Evolutionary conservation across 2,797 vertebrate species (phyloP), one percentile per base, ranked within the genome.

Genomic region (Coregonus suidteri): DNA sequence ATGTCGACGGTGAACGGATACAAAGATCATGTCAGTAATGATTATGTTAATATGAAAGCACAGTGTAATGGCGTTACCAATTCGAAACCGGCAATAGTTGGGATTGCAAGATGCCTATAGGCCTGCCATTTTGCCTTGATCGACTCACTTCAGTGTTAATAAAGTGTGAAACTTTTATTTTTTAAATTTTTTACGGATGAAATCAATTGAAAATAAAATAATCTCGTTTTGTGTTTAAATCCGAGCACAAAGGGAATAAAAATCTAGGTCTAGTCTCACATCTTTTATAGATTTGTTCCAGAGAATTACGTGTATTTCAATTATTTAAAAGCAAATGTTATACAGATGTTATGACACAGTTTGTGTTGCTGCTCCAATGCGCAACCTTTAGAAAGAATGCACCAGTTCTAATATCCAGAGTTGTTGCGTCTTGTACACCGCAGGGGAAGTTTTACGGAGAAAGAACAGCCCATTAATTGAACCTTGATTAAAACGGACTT

Each of bases 291-390:
- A 6, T 65, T 65, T 13, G 25, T 31, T 66, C 3, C 4, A 31
- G 30, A 31, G 25, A 66, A 31, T 31, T 13, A 13, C 30, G 20
- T 34, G 53, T 6, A 25, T 20, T 20, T 62, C 11, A 62, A 37
- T 6, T 1, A 34, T 18, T 30, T 51, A 67, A 41, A 30, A 71
- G 47, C 41, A 52, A 70, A 41, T 80, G 69, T 51, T 64, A 47
- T 70, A 70, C 76, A 78, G 76, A 78, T 80, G 75, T 69, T 70
- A 41, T 73, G 47, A 14, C 66, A 73, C 20, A 75, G 35, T 65
- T 51, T 72, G 66, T 34, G 25, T 25, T 73, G 14, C 18, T 77
- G 31, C 18, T 69, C 25, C 30, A 81, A 78, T 20, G n/a, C 59
- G 51, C 25, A 70, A 74, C 75, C 56, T 75, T 77, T 76, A 62